Evolutionary conservation across 2,888 invertebrate genomes (phyloP).

Genomic region (Gari tellinella): DNA sequence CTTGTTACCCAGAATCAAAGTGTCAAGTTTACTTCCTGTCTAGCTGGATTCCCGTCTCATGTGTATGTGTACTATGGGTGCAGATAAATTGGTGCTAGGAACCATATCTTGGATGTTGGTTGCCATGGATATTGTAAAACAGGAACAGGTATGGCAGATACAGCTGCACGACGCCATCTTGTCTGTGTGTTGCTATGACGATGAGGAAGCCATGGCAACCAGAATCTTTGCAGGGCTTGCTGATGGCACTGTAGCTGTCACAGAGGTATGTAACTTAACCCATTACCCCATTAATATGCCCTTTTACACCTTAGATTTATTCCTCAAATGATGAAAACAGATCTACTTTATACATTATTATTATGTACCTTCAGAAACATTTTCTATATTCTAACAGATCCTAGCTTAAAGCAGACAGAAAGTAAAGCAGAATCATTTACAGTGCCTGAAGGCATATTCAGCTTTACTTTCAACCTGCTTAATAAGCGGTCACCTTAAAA

Average conservation of each 20-base stretch:
- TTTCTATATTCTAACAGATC: too few relatives aligned
- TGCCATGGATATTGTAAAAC: slow-evolving; percentile 70
- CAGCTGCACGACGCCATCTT: slow-evolving; percentile 85
- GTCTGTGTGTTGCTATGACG: slow-evolving; percentile 82
- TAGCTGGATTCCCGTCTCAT: slow-evolving; percentile 85
- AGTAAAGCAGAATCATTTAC: too few relatives aligned
- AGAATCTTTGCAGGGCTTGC: slow-evolving; percentile 85
- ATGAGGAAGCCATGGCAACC: slow-evolving; percentile 70
- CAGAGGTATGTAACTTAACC: slow-evolving; percentile 82
- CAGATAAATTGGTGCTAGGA: slow-evolving; percentile 84
- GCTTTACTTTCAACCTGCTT: too few relatives aligned
- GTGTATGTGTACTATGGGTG: slow-evolving; percentile 82
- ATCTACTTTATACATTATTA: too few relatives aligned
- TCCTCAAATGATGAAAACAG: too few relatives aligned
- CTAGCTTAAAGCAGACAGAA: too few relatives aligned
- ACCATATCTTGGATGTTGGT: slow-evolving; percentile 85
- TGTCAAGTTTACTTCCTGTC: slow-evolving; percentile 23
- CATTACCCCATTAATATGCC: too few relatives aligned
- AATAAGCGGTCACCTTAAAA: too few relatives aligned
- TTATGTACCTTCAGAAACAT: too few relatives aligned
- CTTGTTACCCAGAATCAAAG: too few relatives aligned
- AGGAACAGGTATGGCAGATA: slow-evolving; percentile 63
- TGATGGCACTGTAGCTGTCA: slow-evolving; percentile 86
- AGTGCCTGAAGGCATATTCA: too few relatives aligned
- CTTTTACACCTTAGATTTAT: too few relatives aligned